Conservation (phyloP, 1,140 invertebrate genomes). For the Reticulitermes speratus region DNA sequence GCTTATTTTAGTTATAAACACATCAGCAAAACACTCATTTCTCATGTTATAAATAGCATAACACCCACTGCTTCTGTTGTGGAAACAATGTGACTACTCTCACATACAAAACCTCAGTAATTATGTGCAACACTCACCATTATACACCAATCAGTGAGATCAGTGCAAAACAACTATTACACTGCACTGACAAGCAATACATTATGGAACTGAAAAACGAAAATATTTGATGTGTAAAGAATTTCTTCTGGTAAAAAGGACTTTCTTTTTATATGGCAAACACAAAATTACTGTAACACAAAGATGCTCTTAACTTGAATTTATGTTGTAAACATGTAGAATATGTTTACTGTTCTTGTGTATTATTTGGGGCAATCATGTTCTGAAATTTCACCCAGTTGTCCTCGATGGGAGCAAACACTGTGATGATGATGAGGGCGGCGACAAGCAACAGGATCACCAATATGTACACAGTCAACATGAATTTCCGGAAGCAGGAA, state of each 20-base stretch:
- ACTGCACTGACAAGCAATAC: background rate
- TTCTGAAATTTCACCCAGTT: slow-evolving; percentile 38
- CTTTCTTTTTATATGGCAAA: background rate
- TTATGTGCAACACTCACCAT: background rate
- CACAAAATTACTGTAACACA: background rate
- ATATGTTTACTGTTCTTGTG: background rate
- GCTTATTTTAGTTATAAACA: background rate
- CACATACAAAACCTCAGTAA: background rate
- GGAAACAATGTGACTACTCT: background rate
- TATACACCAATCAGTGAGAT: background rate
- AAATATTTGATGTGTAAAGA: background rate
- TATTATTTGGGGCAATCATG: background rate
- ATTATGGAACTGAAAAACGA: background rate
- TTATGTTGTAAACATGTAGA: background rate
- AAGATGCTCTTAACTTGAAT: background rate
- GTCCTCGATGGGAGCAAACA: slow-evolving; percentile 70
- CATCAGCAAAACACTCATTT: background rate
- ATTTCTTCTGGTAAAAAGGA: background rate
- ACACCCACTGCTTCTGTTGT: background rate
- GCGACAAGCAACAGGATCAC: slow-evolving; percentile 62
- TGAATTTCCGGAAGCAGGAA: slow-evolving; percentile 66
- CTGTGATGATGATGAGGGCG: slow-evolving; percentile 68
- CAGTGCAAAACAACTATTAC: background rate
- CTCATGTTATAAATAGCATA: background rate
- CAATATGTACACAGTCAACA: slow-evolving; percentile 72